These are phyloP conservation scores for Heterodera filipjevi DNA, from an alignment of 2,888 invertebrate species.

Conservation along the genomic window DNA sequence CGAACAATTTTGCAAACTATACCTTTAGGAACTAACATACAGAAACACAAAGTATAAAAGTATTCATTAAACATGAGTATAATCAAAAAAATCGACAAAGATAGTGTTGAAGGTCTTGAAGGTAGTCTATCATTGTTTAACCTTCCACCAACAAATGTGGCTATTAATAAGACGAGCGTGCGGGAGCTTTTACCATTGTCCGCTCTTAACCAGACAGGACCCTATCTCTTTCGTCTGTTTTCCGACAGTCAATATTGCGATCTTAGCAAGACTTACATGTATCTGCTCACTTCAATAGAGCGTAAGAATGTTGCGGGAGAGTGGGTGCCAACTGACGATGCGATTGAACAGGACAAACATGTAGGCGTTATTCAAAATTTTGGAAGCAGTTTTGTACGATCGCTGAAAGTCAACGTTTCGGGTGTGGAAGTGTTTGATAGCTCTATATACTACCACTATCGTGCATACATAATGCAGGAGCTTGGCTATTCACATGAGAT, in stretches of 20 bases:
- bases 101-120: slow-evolving; percentile 8
- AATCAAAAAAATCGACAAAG: not conserved
- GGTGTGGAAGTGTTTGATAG: not conserved
- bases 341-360: not conserved
- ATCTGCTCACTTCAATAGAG: not conserved
- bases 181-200: slow-evolving; percentile 20
- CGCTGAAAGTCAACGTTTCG: not conserved
- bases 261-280: not conserved
- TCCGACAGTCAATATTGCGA: slow-evolving; percentile 8
- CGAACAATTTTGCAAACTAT: no score
- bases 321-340: slow-evolving; percentile 6
- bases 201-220: slow-evolving; percentile 21
- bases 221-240: slow-evolving; percentile 17
- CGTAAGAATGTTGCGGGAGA: not conserved
- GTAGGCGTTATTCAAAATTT: not conserved
- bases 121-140: not conserved
- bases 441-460: not conserved
- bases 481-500: slow-evolving; percentile 1
- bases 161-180: not conserved
- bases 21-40: no score
- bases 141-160: slow-evolving; percentile 3
- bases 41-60: no score
- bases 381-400: not conserved
- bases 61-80: not conserved
- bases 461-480: slow-evolving; percentile 5